phyloP scores from a whole-genome alignment of 2,888 invertebrate genomes.

The Metacarcinus magister region DNA sequence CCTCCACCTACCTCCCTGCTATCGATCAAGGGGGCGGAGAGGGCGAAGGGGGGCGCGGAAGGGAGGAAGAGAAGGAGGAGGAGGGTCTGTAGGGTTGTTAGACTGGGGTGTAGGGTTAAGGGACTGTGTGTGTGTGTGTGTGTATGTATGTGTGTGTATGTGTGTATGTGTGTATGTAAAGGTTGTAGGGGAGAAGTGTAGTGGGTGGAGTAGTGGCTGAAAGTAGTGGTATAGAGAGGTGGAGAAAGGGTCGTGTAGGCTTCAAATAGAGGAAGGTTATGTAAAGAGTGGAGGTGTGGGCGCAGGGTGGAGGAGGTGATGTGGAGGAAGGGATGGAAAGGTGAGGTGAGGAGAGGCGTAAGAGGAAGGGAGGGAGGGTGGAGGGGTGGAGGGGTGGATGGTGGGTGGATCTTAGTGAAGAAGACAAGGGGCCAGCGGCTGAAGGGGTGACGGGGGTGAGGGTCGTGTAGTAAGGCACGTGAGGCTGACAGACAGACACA shows the following conservation, averaged over 20 bases:
- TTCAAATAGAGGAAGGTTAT: too few relatives aligned
- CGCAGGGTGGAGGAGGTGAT: too few relatives aligned
- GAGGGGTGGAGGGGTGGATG: too few relatives aligned
- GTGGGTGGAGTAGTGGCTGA: neutral
- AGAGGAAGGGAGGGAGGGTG: too few relatives aligned
- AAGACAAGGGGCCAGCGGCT: too few relatives aligned
- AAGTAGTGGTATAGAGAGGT: neutral
- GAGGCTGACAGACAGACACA: conserved; percentile 38
- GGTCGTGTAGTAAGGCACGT: neutral
- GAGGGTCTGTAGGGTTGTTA: neutral
- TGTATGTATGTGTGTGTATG: neutral
- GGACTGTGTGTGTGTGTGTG: neutral
- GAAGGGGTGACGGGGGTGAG: neutral
- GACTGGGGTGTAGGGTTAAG: neutral
- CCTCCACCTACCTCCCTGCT: neutral
- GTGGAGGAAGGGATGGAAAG: too few relatives aligned
- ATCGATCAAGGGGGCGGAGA: neutral
- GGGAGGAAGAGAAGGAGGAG: neutral
- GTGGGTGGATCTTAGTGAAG: too few relatives aligned
- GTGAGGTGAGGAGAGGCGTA: too few relatives aligned
- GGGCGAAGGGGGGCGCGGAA: neutral
- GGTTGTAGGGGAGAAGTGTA: neutral
- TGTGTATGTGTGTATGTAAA: neutral
- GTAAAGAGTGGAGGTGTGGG: too few relatives aligned
- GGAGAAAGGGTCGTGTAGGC: neutral